Evolutionary conservation across 2,113 vertebrate species (phyloP).

Genomic region (Glareola pratincola): DNA sequence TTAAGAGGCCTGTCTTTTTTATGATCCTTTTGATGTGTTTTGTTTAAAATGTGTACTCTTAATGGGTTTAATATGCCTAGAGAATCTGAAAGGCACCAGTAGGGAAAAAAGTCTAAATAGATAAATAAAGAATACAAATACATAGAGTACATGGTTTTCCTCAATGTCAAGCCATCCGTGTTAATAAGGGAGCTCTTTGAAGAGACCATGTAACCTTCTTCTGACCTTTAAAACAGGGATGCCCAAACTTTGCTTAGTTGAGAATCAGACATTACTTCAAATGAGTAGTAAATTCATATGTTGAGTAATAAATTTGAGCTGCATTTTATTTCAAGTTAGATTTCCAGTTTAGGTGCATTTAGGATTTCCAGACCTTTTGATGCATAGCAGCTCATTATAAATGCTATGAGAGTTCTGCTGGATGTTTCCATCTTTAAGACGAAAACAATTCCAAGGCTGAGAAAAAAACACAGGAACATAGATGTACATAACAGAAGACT

Average conservation of each 20-base stretch:
- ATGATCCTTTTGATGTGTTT: conserved; percentile 35
- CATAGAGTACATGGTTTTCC: not conserved
- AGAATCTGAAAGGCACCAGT: not conserved
- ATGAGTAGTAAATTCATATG: not conserved
- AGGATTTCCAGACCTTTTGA: not conserved
- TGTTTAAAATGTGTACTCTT: conserved; percentile 12
- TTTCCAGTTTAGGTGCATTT: not conserved
- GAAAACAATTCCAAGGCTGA: not conserved
- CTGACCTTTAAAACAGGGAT: not conserved
- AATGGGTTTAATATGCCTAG: not conserved
- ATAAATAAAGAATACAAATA: conserved; percentile 45
- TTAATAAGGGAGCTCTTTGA: not conserved
- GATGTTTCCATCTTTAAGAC: not conserved
- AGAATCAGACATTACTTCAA: not conserved
- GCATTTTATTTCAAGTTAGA: not conserved
- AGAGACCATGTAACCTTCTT: not conserved
- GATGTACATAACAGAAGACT: not conserved
- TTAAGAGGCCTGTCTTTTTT: not conserved
- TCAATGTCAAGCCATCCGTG: not conserved
- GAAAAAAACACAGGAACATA: not conserved
- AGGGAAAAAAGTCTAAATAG: conserved; percentile 19
- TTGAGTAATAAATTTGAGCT: not conserved
- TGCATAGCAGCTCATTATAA: not conserved
- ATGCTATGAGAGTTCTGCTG: not conserved
- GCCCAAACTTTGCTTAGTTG: not conserved